Base-by-base conservation (phyloP, 1,140 invertebrate genomes). In the Drosophila equinoxialis region DNA sequence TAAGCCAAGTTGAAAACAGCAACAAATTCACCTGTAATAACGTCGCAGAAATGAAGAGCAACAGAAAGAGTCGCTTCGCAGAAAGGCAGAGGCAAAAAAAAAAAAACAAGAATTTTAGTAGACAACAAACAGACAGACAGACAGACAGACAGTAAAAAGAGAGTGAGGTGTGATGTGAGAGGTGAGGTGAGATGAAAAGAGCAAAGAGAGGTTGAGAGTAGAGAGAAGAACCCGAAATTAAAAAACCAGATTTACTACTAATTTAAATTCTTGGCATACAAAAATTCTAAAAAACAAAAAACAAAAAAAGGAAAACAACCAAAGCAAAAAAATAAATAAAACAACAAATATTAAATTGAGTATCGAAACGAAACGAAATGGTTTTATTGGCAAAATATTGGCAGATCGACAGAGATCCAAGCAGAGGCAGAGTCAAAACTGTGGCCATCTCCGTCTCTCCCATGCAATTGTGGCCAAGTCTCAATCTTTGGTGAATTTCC, bases 251-350 rank as follows among this genome's bases (percentile, higher is more conserved):
- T 89, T 87, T 87, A 77, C 84, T 87, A 89, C 84, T 89, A 87
- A 87, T 87, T 87, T 87, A 87, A 87, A 87, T 87, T 87, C 84
- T 80, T 89, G 84, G 84, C 84, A 89, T 78, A 87, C 77, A 89
- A 87, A 87, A 84, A 81, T 77, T 77, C 61, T 73, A 71, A 72
- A 76, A 84, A 77, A 66, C 51, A 67, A 41, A 71, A 63, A 55
- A 55, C 6, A 68, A 64, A 71, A 48, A 20, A 51, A 61, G 41
- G 41, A 61, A 66, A 71, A 23, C 39, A 57, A 39, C 45, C 71
- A 37, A 1, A 37, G 3, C 7, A 37, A 37, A 5, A 37, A 11
- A 55, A 17, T 17, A 17, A 59, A 57, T 20, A 60, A 71, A 85
- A 59, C 63, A 55, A 1, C 59, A 75, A 64, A 71, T 55, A 77